A percentile compares a stretch with the other conserved stretches of the same genome.
phyloP scores from a whole-genome alignment of 2,797 vertebrate species.

The Eremophila alpestris region DNA sequence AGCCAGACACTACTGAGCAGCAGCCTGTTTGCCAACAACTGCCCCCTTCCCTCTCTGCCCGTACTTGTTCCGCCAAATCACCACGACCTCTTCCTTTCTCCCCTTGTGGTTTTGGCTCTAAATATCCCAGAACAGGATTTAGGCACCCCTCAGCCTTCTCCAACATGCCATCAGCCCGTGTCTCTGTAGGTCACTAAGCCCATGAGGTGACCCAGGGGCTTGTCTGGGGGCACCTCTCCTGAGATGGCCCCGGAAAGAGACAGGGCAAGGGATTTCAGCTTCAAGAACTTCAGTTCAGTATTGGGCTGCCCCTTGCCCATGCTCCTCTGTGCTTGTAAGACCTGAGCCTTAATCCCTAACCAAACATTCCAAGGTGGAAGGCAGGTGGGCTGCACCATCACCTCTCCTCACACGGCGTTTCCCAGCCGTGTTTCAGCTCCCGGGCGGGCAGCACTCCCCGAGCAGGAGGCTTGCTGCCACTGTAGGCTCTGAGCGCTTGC shows the following conservation, averaged over 20 bases:
- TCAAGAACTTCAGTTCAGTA: rapidly evolving
- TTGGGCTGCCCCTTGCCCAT: rapidly evolving
- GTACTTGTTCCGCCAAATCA: not conserved
- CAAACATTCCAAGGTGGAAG: rapidly evolving
- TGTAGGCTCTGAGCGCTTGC: not conserved
- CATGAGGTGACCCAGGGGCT: not conserved
- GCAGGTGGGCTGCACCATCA: rapidly evolving
- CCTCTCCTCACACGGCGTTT: rapidly evolving
- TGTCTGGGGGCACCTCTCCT: not conserved
- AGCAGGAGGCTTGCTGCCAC: rapidly evolving
- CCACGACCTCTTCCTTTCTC: rapidly evolving
- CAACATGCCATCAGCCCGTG: rapidly evolving
- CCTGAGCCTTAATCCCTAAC: not conserved
- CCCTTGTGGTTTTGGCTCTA: not conserved
- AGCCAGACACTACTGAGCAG: not conserved
- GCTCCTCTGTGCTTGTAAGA: not conserved
- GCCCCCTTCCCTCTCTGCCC: not conserved
- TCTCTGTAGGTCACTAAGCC: not conserved
- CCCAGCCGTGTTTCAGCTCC: not conserved
- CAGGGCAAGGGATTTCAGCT: too few species aligned
- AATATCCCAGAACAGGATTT: not conserved
- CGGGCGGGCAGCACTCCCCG: rapidly evolving
- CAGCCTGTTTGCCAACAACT: not conserved
- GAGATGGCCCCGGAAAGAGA: not conserved
- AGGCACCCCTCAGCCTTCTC: not conserved